Base-by-base conservation (phyloP, 2,888 invertebrate genomes). In the Entomobrya multifasciata region DNA sequence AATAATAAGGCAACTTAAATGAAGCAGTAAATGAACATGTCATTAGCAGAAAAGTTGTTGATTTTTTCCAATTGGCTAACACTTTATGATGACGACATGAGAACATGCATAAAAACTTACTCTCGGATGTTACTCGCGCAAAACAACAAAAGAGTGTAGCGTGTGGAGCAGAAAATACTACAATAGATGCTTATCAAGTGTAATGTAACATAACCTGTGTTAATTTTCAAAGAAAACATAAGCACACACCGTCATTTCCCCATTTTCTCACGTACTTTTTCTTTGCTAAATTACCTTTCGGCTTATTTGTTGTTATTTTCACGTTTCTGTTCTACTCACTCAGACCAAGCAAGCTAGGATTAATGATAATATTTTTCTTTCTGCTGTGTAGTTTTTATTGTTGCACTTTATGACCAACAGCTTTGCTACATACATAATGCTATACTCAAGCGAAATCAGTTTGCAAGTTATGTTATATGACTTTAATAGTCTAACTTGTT, bases 11-110 rank as follows among this genome's bases (percentile, higher is more conserved):
- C 83, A 88, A n/a, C 20, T 44, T 70, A 41, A 88, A 88, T 88
- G 88, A 89, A 89, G 87, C 90, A 90, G 89, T 89, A 90, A 90
- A 89, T 90, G 89, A 89, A 89, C 86, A 85, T 90, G 90, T 90
- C 90, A 90, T 90, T 90, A 90, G 82, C 90, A 57, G 57, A 11
- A n/a, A n/a, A 90, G 90, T 89, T 87, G 84, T 87, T 86, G 78
- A 90, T 90, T 90, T n/a, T n/a, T 90, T 90, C 89, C 88, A 78
- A 79, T 77, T 87, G 65, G 80, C 65, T 88, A 70, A 72, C 77
- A 70, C 88, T 90, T 90, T 90, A 90, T 89, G 89, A 90, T 81
- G 74, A 79, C 65, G 27, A 62, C 62, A 62, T 62, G 62, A 62
- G 62, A 62, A 62, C 62, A 30, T 62, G 62, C 30, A 62, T 57